Conservation (phyloP, 1,140 invertebrate genomes). For the Vanessa tameamea region DNA sequence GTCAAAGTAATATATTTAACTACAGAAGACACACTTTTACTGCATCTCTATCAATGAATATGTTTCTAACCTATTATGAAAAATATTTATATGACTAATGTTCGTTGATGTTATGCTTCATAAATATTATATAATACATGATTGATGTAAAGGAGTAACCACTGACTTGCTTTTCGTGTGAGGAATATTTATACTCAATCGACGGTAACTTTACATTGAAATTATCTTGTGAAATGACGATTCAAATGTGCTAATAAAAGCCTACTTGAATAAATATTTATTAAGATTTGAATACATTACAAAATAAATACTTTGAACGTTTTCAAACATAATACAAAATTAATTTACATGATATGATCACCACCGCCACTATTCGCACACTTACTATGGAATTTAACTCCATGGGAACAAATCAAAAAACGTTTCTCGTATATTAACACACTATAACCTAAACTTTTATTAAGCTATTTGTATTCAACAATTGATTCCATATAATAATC, state of each 20-base stretch:
- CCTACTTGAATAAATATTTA: too few relatives aligned
- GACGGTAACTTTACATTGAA: too few relatives aligned
- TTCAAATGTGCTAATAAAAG: too few relatives aligned
- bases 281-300: too few relatives aligned
- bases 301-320: too few relatives aligned
- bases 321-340: too few relatives aligned
- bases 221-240: too few relatives aligned
- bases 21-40: not conserved
- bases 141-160: too few relatives aligned
- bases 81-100: not conserved
- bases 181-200: too few relatives aligned
- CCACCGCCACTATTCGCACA: not conserved
- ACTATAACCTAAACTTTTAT: constrained; percentile 5
- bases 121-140: too few relatives aligned
- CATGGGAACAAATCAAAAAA: constrained; percentile 18
- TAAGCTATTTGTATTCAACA: constrained; percentile 30
- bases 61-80: not conserved
- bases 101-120: too few relatives aligned
- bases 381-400: not conserved
- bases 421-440: constrained; percentile 6
- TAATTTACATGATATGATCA: not conserved
- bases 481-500: constrained; percentile 22
- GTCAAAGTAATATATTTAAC: constrained; percentile 2
- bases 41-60: not conserved
- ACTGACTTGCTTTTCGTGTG: too few relatives aligned